Evolutionary conservation across 2,113 vertebrate genomes (phyloP), one percentile per base, ranked within the genome.

Genomic region (Cinclus cinclus): DNA sequence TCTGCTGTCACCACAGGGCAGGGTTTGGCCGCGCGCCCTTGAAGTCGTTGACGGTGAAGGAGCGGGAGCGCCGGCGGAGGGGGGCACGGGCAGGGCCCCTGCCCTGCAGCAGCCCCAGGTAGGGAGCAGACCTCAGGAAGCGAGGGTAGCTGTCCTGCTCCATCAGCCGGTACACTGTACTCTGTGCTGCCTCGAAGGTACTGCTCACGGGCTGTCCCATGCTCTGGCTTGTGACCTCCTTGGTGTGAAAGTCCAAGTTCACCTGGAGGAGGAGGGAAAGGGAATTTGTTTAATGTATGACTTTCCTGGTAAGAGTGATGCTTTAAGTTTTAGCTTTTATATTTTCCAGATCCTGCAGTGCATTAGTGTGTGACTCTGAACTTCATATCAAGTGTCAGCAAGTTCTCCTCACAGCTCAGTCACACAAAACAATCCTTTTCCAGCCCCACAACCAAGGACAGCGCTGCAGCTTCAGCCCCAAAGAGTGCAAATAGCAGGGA

Each of bases 141-240:
- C 99, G 98, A 4, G 98, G 98, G 79, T 99, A 99, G 94, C 98
- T 99, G 98, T 99, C 99, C 94, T 99, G 99, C 93, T 99, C 99
- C 99, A 99, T 99, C 95, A 99, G 98, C 92, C 97, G 97, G 94
- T 99, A 98, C 41, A 99, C 98, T 89, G 97, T 99, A 84, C 53
- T 98, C 95, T 99, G 99, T 5, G 99, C 99, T 1, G 92, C 94
- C 5, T 99, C 98, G 31, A 99, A 99, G 37, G 98, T 98, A 69
- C 96, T 97, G 46, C 49, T 62, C 21, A 76, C 21, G 11, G 95
- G 94, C 37, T 58, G 78, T 9, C 33, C 52, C 2, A 97, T 55
- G 6, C 21, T 83, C 78, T 70, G 93, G 33, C 85, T 92, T 1
- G 93, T 96, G 21, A 11, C 39, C 70, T 95, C 94, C 71, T 69